phyloP scores from a whole-genome alignment of 2,113 vertebrate genomes.

The Vulpes lagopus region DNA sequence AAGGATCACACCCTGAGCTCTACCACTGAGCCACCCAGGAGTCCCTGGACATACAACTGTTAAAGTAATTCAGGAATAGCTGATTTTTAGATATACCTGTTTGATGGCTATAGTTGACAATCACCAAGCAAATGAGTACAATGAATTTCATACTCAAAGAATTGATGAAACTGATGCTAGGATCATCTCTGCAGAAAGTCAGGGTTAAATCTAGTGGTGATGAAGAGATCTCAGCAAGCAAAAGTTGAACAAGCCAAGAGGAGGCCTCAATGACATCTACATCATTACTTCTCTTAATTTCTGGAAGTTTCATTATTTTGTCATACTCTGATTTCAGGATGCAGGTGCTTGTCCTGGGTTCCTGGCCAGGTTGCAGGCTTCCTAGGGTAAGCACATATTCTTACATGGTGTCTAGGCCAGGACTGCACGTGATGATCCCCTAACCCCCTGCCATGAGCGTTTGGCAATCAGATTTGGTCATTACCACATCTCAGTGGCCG shows the following conservation, averaged over 20 bases:
- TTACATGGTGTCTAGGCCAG: too few species aligned
- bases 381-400: not conserved
- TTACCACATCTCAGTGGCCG: not conserved
- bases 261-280: not conserved
- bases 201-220: not conserved
- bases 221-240: not conserved
- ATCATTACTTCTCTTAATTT: not conserved
- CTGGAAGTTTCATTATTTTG: not conserved
- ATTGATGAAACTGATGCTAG: not conserved
- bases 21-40: too few species aligned
- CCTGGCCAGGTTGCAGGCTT: not conserved
- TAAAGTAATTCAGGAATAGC: not conserved
- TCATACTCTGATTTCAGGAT: not conserved
- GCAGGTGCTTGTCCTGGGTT: not conserved
- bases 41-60: not conserved
- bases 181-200: not conserved
- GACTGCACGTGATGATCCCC: not conserved
- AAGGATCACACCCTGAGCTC: too few species aligned
- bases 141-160: not conserved
- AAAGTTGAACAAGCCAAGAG: not conserved
- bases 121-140: not conserved
- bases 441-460: not conserved
- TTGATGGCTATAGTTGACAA: not conserved
- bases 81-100: not conserved
- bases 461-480: not conserved